phyloP scores from a whole-genome alignment of 2,888 invertebrate species.

The Mesoligia furuncula region DNA sequence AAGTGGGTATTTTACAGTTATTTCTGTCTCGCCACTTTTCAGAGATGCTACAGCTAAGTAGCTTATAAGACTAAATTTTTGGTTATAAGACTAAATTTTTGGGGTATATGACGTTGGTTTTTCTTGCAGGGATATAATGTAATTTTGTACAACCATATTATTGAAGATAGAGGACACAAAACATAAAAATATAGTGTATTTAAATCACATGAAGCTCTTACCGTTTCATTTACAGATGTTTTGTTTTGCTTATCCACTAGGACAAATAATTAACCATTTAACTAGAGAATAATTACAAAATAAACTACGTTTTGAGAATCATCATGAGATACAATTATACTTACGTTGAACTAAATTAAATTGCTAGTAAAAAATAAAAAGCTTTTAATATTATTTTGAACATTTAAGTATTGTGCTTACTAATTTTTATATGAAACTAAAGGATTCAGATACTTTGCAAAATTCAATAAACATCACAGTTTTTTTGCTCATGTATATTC shows the following conservation, averaged over 20 bases:
- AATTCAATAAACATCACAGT: too few relatives aligned
- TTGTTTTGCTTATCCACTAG: constrained; percentile 55
- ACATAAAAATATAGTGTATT: neutral
- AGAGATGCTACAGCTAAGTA: constrained; percentile 1
- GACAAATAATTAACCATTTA: constrained; percentile 50
- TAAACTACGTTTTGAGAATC: neutral
- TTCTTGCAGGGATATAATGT: neutral
- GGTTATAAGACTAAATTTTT: neutral
- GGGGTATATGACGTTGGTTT: neutral
- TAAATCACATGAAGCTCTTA: constrained; percentile 35
- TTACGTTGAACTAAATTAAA: constrained; percentile 54
- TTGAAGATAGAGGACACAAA: neutral
- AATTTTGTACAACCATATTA: neutral
- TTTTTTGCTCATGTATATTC: neutral
- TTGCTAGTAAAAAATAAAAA: constrained; percentile 50
- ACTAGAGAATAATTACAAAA: neutral
- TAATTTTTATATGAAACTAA: neutral
- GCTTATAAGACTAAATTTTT: neutral
- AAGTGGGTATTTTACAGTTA: constrained; percentile 4
- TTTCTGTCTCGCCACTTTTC: neutral
- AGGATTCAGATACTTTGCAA: too few relatives aligned
- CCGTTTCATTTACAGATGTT: constrained; percentile 49
- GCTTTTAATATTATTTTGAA: neutral
- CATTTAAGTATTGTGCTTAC: neutral
- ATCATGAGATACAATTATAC: constrained; percentile 35